Conservation (phyloP, 2,113 vertebrate species). For the Pampusana beccarii region DNA sequence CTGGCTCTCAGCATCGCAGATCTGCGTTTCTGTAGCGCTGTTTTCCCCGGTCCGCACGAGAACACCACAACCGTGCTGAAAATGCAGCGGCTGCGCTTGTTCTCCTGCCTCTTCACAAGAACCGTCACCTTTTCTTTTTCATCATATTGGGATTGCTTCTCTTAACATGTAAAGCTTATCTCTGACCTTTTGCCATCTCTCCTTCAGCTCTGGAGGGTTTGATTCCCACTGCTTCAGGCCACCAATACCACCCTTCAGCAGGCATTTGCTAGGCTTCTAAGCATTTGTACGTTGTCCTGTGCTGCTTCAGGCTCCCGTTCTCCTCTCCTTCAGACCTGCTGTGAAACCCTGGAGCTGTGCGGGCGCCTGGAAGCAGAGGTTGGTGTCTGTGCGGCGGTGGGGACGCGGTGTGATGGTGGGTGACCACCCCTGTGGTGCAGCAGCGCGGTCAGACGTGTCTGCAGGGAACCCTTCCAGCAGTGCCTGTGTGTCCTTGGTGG, state of each 20-base stretch:
- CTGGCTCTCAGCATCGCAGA: background rate
- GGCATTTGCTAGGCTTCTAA: background rate
- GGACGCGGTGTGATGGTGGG: background rate
- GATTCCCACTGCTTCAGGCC: background rate
- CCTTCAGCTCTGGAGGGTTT: background rate
- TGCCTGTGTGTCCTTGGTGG: background rate
- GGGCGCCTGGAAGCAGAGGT: background rate
- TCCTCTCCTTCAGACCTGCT: background rate
- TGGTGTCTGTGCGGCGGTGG: background rate
- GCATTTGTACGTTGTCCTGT: fast-evolving
- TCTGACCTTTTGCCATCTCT: background rate
- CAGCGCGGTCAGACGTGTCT: background rate
- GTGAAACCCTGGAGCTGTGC: background rate
- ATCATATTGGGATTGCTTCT: background rate
- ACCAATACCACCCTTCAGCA: background rate
- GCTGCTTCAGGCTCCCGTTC: background rate
- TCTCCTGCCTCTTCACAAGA: background rate
- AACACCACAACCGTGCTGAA: background rate
- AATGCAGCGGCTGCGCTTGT: background rate
- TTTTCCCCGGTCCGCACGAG: too few relatives aligned
- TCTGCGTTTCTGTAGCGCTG: background rate
- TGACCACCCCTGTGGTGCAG: background rate
- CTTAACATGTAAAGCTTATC: background rate
- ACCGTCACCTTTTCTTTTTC: background rate
- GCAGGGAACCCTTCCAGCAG: background rate